Evolutionary conservation across 2,113 vertebrate species (phyloP).

Genomic region (Grammomys dolichurus): DNA sequence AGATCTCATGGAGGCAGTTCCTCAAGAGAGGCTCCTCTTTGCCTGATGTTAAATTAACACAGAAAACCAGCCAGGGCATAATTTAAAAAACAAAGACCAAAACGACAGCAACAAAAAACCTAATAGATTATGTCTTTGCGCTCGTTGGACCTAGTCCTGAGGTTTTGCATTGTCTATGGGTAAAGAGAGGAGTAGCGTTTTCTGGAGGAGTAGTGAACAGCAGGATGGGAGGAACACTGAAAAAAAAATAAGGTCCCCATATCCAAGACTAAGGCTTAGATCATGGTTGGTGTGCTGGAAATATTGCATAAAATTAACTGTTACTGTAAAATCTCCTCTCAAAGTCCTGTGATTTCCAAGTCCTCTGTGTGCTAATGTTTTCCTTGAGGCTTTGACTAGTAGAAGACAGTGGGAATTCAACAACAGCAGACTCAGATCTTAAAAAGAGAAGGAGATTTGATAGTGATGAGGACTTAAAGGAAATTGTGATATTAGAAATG

Average conservation of each 20-base stretch:
- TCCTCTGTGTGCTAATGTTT: background rate
- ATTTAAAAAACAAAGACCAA: background rate
- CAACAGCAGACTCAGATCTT: background rate
- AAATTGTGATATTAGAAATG: background rate
- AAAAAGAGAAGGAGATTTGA: background rate
- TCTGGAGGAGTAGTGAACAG: background rate
- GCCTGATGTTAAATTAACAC: background rate
- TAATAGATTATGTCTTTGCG: background rate
- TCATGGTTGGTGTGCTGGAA: background rate
- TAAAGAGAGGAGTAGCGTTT: background rate
- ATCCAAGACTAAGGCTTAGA: background rate
- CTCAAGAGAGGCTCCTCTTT: background rate
- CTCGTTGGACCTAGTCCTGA: background rate
- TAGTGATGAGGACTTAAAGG: background rate
- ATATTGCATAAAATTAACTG: background rate
- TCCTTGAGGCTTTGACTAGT: background rate
- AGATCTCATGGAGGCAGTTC: background rate
- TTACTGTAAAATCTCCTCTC: background rate
- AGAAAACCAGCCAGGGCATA: background rate
- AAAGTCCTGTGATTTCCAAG: background rate
- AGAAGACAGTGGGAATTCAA: background rate
- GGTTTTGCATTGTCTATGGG: fast-evolving
- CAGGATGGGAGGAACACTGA: background rate
- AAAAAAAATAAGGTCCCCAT: background rate
- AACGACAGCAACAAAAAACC: background rate